Evolutionary conservation across 2,797 vertebrate genomes (phyloP).

Genomic region (Pygocentrus nattereri): DNA sequence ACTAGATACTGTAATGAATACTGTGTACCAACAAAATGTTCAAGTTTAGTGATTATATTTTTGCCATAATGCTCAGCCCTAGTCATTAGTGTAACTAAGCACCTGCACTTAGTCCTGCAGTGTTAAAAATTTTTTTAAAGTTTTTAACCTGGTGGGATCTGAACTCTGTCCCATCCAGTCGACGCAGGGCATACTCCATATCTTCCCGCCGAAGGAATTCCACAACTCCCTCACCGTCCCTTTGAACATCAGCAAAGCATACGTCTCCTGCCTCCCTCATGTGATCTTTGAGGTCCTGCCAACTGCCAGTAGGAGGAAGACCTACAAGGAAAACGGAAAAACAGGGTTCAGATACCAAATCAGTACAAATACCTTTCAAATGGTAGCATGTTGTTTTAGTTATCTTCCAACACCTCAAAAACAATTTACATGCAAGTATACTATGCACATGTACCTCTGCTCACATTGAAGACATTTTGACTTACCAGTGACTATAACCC

Average conservation of each 20-base stretch:
- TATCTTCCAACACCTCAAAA: background rate
- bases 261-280: constrained; percentile 88
- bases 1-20: no score
- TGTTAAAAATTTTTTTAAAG: no score
- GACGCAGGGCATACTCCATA: constrained; percentile 87
- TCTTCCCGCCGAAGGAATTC: constrained; percentile 90
- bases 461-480: background rate
- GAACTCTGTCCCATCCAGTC: constrained; percentile 88
- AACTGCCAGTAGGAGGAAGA: constrained; percentile 87
- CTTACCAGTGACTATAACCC: constrained; percentile 92
- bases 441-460: background rate
- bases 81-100: no score
- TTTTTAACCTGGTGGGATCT: constrained; percentile 84
- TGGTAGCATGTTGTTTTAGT: background rate
- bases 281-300: constrained; percentile 93
- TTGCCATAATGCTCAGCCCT: no score
- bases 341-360: background rate
- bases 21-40: no score
- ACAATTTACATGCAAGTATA: background rate
- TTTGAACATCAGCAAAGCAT: constrained; percentile 88
- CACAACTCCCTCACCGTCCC: constrained; percentile 87
- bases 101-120: no score
- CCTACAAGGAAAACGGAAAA: constrained; percentile 72
- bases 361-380: background rate
- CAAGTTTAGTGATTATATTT: no score